Evolutionary conservation across 1,140 invertebrate species (phyloP).

Genomic region (Psix sp.): DNA sequence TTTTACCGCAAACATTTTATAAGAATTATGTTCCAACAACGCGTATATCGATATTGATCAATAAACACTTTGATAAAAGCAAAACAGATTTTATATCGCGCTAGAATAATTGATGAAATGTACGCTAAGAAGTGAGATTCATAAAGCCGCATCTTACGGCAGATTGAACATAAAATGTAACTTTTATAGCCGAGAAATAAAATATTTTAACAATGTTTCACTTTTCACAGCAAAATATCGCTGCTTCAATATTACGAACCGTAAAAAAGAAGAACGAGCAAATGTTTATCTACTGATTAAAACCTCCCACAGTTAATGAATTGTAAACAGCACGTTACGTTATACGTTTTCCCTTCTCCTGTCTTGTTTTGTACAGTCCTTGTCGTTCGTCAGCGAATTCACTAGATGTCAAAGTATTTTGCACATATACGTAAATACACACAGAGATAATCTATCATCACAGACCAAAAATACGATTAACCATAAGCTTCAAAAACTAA

Average conservation of each 20-base stretch:
- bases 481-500: slow-evolving; percentile 36
- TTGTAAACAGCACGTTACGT: slow-evolving; percentile 58
- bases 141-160: too few species aligned
- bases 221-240: slow-evolving; percentile 4
- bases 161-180: too few species aligned
- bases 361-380: slow-evolving; percentile 16
- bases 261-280: slow-evolving; percentile 55
- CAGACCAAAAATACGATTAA: slow-evolving; percentile 29
- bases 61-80: too few species aligned
- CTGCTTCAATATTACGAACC: slow-evolving; percentile 34
- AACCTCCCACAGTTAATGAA: slow-evolving; percentile 62
- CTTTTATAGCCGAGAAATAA: too few species aligned
- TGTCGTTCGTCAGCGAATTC: slow-evolving; percentile 7
- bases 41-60: too few species aligned
- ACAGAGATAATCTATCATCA: slow-evolving; percentile 29
- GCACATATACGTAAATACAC: slow-evolving; percentile 18
- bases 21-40: too few species aligned
- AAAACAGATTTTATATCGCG: too few species aligned
- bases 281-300: slow-evolving; percentile 63
- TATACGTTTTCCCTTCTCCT: slow-evolving; percentile 11
- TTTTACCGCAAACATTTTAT: too few species aligned
- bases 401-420: slow-evolving; percentile 40
- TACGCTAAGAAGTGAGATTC: too few species aligned
- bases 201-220: too few species aligned
- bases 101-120: too few species aligned